Base-by-base conservation (phyloP, 2,113 vertebrate species). In the Phaetusa simplex region DNA sequence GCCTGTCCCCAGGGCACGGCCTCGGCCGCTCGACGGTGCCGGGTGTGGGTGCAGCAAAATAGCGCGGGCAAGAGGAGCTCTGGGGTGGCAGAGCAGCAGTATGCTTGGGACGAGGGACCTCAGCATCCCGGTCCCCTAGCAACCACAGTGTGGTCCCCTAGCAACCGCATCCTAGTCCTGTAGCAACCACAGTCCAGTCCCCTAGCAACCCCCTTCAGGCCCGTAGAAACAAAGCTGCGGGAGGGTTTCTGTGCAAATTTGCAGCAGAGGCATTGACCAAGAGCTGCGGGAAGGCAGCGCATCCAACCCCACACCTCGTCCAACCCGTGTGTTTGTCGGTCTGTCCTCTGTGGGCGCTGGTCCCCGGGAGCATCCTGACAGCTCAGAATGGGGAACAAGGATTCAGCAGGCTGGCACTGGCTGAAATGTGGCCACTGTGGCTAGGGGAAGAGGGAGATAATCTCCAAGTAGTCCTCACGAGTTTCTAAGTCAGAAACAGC, bases 1-100 rank as follows among this genome's bases (percentile, higher is more conserved):
- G 3, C 7, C 4, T 11, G 15, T 7, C 50, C 55, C 62, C 0
- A 2, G 19, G 1, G 2, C 23, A 2, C 2, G 0, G 20, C 23
- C 18, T 30, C 34, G 20, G 32, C 66, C 34, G 40, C 49, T 42
- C 34, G 2, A 24, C 3, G 1, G 38, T 1, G 2, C 65, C 32
- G 59, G 34, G 34, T 24, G 59, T 3, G 8, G 11, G 20, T 16
- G 17, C 59, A 61, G 67, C 11, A 19, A 82, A 78, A 72, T 11
- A 50, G 1, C 56, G 26, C 2, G 2, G 45, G 32, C 50, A 50
- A 27, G 56, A 58, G n/a, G 10, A 62, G 47, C 64, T 84, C 15
- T 4, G 29, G 26, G 62, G 12, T 5, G 16, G 21, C 82, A 72
- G 50, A 93, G 50, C 73, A 66, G 49, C 70, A 21, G 61, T 36